Evolutionary conservation across 2,797 vertebrate species (phyloP).

Genomic region (Monodelphis domestica): DNA sequence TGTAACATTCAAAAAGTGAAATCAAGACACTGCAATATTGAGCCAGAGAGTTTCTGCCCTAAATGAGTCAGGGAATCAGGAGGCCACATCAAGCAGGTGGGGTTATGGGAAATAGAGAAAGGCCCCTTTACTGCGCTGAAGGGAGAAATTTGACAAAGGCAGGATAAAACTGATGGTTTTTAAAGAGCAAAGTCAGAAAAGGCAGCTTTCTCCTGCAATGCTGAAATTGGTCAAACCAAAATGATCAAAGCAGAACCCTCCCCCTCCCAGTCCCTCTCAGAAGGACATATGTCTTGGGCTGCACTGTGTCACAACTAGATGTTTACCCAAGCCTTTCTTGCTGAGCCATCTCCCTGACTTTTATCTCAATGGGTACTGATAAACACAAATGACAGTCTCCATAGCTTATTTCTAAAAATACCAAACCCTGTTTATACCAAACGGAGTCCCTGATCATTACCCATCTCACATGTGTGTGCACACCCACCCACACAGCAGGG

Average conservation of each 20-base stretch:
- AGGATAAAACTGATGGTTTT: constrained; percentile 23
- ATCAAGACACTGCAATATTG: constrained; percentile 61
- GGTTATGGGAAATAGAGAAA: constrained; percentile 19
- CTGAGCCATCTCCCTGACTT: constrained; percentile 78
- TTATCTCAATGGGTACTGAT: constrained; percentile 68
- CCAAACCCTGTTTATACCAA: constrained; percentile 71
- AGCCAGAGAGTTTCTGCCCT: constrained; percentile 67
- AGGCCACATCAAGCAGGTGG: constrained; percentile 39
- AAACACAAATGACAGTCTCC: constrained; percentile 73
- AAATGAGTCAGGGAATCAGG: constrained; percentile 72
- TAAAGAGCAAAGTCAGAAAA: constrained; percentile 37
- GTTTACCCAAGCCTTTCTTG: constrained; percentile 61
- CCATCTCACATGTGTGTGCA: neutral
- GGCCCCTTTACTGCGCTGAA: neutral
- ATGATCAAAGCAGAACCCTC: constrained; percentile 56
- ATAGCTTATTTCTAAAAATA: constrained; percentile 81
- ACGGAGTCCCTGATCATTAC: constrained; percentile 65
- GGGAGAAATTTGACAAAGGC: neutral
- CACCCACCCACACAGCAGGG: constrained; percentile 11
- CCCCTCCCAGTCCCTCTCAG: constrained; percentile 1
- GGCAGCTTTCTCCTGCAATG: constrained; percentile 51
- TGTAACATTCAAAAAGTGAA: constrained; percentile 69
- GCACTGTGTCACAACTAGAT: constrained; percentile 51
- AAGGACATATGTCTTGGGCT: constrained; percentile 48
- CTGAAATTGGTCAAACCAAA: constrained; percentile 59